phyloP scores from a whole-genome alignment of 2,888 invertebrate genomes.

The Polymixis flavicincta region DNA sequence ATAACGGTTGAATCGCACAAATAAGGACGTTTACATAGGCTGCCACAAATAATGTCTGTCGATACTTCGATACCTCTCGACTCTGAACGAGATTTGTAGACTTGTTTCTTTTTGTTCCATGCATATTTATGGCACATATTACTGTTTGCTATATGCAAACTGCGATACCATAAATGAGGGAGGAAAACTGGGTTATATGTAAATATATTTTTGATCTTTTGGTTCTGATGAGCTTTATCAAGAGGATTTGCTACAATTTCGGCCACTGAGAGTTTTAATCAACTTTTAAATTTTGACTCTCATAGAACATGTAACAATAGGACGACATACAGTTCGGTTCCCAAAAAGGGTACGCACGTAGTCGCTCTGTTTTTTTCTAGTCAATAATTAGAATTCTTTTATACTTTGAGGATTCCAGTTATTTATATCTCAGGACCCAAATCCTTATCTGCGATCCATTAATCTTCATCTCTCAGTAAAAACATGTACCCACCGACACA shows the following conservation, averaged over 20 bases:
- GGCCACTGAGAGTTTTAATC: neutral
- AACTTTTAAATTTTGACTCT: neutral
- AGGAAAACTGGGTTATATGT: slow-evolving; percentile 14
- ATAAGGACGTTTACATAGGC: slow-evolving; percentile 39
- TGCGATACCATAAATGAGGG: no score
- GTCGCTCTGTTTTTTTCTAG: neutral
- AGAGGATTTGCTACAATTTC: neutral
- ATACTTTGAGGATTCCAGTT: no score
- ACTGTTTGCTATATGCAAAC: neutral
- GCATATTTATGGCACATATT: slow-evolving; percentile 10
- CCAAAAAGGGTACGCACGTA: neutral
- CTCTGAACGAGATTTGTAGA: slow-evolving; percentile 11
- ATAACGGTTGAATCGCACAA: slow-evolving; percentile 55
- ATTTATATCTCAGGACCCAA: neutral
- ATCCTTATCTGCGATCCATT: neutral
- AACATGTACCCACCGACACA: neutral
- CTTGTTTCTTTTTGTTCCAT: slow-evolving; percentile 23
- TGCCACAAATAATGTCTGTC: slow-evolving; percentile 7
- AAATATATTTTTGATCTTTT: neutral
- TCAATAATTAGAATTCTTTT: no score
- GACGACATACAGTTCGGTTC: neutral
- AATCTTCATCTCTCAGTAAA: neutral
- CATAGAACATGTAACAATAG: neutral
- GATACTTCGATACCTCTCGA: slow-evolving; percentile 9
- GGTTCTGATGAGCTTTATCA: neutral